These are phyloP conservation scores for Pyrocephalus nanus DNA, from an alignment of 2,797 vertebrate species.

Conservation along the genomic window DNA sequence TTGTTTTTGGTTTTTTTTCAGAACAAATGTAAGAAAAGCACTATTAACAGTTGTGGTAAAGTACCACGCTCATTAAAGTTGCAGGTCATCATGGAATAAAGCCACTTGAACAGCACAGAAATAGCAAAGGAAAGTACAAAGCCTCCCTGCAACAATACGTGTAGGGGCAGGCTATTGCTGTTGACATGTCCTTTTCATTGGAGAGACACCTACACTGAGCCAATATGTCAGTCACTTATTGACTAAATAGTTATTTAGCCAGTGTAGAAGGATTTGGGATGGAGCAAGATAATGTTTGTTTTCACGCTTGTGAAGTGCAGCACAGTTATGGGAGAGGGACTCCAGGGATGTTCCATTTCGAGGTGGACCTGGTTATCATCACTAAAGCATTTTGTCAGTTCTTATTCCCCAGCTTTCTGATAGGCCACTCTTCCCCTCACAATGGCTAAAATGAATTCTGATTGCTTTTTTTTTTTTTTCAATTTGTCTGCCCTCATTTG, in stretches of 20 bases:
- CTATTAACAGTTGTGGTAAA: neutral
- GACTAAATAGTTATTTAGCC: neutral
- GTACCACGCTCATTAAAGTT: neutral
- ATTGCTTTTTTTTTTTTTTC: neutral
- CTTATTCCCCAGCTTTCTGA: neutral
- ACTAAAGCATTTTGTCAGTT: neutral
- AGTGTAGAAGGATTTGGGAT: neutral
- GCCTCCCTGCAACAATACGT: neutral
- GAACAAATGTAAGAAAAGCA: neutral
- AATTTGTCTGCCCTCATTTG: neutral
- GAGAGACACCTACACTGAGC: neutral
- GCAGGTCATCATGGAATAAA: neutral
- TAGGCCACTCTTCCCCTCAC: neutral
- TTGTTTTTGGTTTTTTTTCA: neutral
- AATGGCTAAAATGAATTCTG: neutral
- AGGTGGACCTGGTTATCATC: neutral
- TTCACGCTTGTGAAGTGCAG: neutral
- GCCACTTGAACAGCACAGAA: neutral
- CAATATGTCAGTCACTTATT: neutral
- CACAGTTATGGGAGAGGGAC: neutral
- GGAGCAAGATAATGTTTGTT: neutral
- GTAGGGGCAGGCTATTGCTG: neutral
- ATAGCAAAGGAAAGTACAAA: neutral
- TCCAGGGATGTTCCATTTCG: neutral
- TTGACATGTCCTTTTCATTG: neutral